Evolutionary conservation across 2,113 vertebrate genomes (phyloP).

Genomic region (Varanus komodoensis): DNA sequence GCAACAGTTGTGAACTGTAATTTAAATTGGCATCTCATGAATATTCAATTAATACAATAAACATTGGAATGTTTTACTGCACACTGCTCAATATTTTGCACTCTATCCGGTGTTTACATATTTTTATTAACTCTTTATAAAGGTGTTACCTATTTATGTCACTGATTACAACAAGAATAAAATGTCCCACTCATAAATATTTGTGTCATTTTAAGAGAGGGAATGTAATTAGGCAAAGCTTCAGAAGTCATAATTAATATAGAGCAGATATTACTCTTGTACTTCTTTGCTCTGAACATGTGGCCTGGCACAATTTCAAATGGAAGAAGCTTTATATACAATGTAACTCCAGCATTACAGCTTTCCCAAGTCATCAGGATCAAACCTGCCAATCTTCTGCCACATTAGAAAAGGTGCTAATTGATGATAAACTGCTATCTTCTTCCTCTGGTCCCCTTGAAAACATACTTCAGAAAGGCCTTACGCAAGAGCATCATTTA

Average conservation of each 20-base stretch:
- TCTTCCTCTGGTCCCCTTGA: neutral
- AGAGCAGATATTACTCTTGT: conserved; percentile 12
- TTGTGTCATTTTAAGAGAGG: conserved; percentile 67
- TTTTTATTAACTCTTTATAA: conserved; percentile 82
- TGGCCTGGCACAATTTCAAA: conserved; percentile 37
- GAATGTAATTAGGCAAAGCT: conserved; percentile 71
- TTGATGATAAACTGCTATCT: neutral
- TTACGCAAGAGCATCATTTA: neutral
- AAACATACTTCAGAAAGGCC: neutral
- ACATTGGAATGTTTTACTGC: conserved; percentile 80
- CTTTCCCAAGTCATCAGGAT: neutral
- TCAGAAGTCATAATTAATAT: conserved; percentile 68
- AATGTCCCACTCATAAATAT: conserved; percentile 71
- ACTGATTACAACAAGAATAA: conserved; percentile 70
- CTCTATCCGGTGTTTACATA: conserved; percentile 78
- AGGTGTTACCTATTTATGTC: conserved; percentile 72
- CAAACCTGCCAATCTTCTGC: neutral
- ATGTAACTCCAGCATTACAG: neutral
- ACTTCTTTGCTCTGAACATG: conserved; percentile 17
- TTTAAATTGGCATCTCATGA: conserved; percentile 87
- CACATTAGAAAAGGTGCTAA: neutral
- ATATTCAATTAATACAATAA: conserved; percentile 85
- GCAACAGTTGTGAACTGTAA: conserved; percentile 88
- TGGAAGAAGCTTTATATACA: neutral
- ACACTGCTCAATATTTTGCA: conserved; percentile 76